phyloP scores from a whole-genome alignment of 2,113 vertebrate genomes.

The Thalassoma bifasciatum region DNA sequence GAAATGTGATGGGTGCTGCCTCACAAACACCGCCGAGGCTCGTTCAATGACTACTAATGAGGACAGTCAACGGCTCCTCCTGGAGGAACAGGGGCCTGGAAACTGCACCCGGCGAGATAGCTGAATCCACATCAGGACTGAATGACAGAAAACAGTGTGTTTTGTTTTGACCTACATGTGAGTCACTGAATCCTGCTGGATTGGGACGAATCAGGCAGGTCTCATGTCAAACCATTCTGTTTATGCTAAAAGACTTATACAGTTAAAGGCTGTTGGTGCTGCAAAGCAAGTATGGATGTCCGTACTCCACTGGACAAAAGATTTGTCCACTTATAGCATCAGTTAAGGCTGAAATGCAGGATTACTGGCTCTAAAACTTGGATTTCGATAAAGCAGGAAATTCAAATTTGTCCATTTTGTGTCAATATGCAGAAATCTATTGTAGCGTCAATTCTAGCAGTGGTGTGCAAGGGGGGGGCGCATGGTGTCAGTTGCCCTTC shows the following conservation, averaged over 20 bases:
- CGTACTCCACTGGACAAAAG: background rate
- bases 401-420: too few species aligned
- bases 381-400: too few species aligned
- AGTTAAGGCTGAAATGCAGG: background rate
- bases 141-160: conserved; percentile 73
- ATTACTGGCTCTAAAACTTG: too few species aligned
- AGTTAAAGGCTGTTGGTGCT: conserved; percentile 49
- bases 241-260: conserved; percentile 64
- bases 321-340: background rate
- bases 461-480: too few species aligned
- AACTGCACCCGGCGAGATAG: conserved; percentile 25
- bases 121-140: conserved; percentile 47
- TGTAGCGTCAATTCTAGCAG: too few species aligned
- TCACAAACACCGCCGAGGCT: conserved; percentile 48
- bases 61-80: conserved; percentile 50
- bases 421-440: too few species aligned
- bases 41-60: conserved; percentile 79
- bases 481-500: too few species aligned
- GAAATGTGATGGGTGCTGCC: conserved; percentile 61
- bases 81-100: conserved; percentile 58
- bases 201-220: conserved; percentile 61
- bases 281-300: conserved; percentile 28
- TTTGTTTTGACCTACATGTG: conserved; percentile 66
- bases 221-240: conserved; percentile 46
- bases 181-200: conserved; percentile 54